Evolutionary conservation across 2,113 vertebrate genomes (phyloP).

Genomic region (Corythornis madagascariensis): DNA sequence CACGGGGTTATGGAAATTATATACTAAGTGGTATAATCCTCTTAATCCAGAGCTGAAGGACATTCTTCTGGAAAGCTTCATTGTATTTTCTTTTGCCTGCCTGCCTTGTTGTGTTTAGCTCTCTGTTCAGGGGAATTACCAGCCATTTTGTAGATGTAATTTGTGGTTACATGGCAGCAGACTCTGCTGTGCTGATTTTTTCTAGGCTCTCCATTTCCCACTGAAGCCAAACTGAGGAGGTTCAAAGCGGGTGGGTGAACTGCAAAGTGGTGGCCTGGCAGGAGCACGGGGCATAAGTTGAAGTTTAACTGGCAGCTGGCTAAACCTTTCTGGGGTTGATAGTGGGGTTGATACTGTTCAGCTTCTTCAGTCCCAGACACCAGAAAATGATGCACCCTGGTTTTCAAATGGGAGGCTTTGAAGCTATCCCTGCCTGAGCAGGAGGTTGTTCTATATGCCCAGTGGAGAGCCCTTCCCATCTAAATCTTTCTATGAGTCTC

Average conservation of each 20-base stretch:
- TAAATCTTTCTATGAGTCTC: background rate
- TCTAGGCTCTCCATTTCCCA: background rate
- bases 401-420: background rate
- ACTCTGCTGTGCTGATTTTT: background rate
- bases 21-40: conserved; percentile 26
- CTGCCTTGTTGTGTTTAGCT: background rate
- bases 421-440: background rate
- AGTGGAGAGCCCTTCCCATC: background rate
- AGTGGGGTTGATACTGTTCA: background rate
- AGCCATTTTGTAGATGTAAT: background rate
- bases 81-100: conserved; percentile 26
- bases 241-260: background rate
- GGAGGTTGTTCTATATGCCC: background rate
- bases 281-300: accelerated
- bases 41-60: conserved; percentile 37
- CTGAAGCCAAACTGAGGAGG: background rate
- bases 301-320: background rate
- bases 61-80: conserved; percentile 11
- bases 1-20: conserved; percentile 12
- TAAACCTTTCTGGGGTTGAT: background rate
- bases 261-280: background rate
- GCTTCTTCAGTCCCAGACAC: background rate
- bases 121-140: background rate
- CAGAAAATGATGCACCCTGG: too few species aligned
- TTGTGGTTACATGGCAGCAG: background rate